Evolutionary conservation across 2,113 vertebrate genomes (phyloP).

Genomic region (Bambusicola thoracicus): DNA sequence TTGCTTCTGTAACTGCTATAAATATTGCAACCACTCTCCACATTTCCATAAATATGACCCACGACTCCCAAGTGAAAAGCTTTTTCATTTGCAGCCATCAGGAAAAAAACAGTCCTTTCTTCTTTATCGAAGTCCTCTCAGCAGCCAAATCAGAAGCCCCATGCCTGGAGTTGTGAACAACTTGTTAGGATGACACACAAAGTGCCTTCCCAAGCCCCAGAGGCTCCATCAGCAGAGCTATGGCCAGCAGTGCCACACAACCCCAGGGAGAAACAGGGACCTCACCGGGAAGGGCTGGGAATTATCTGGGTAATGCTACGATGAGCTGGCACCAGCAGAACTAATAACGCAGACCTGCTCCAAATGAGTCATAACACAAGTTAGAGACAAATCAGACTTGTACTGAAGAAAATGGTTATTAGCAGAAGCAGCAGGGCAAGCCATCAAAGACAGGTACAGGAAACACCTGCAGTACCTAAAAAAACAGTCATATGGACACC

Average conservation of each 20-base stretch:
- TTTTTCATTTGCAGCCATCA: slow-evolving; percentile 57
- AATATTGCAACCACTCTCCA: slow-evolving; percentile 46
- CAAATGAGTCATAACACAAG: neutral
- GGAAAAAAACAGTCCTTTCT: slow-evolving; percentile 6
- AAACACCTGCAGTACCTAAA: neutral
- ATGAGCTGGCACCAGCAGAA: neutral
- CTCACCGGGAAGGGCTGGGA: neutral
- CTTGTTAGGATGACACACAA: slow-evolving; percentile 1
- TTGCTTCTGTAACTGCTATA: slow-evolving; percentile 15
- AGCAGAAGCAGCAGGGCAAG: neutral
- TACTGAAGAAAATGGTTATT: neutral
- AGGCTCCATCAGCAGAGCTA: neutral
- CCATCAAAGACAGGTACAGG: neutral
- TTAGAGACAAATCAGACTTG: neutral
- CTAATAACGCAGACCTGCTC: neutral
- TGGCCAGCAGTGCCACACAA: neutral
- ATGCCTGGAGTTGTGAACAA: neutral
- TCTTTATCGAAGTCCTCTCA: slow-evolving; percentile 33
- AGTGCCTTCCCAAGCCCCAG: neutral
- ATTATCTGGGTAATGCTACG: neutral
- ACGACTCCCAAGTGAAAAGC: slow-evolving; percentile 49
- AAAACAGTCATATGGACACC: neutral
- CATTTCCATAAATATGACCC: slow-evolving; percentile 63
- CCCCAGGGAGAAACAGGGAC: neutral
- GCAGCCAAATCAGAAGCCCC: slow-evolving; percentile 35